Evolutionary conservation across 1,140 invertebrate genomes (phyloP).

Genomic region (Muscidifurax raptorellus): DNA sequence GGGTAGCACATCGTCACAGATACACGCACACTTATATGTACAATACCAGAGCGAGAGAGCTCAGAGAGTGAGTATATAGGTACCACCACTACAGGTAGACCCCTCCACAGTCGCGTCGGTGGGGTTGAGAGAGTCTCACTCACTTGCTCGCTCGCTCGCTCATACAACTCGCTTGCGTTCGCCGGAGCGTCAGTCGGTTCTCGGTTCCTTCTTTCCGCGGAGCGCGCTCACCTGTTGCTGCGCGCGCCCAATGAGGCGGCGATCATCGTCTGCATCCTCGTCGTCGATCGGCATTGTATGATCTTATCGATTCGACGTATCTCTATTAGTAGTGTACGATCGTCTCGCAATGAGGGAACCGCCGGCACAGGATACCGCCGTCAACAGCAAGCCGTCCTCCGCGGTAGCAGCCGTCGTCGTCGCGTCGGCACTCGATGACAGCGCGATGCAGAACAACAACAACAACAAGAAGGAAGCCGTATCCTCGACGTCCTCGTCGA

Average conservation of each 20-base stretch:
- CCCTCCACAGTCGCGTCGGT: background rate
- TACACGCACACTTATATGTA: background rate
- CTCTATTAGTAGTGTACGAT: too few relatives aligned
- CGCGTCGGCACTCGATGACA: background rate
- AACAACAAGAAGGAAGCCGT: background rate
- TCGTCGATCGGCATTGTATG: too few relatives aligned
- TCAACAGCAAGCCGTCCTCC: background rate
- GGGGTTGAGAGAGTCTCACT: background rate
- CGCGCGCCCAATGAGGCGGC: constrained; percentile 32
- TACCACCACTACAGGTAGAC: constrained; percentile 33
- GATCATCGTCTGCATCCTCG: too few relatives aligned
- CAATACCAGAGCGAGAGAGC: too few relatives aligned
- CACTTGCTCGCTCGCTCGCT: background rate
- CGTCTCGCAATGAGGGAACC: background rate
- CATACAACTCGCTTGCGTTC: background rate
- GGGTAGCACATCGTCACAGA: background rate
- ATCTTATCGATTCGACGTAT: too few relatives aligned
- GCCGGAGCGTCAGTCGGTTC: background rate
- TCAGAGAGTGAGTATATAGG: background rate
- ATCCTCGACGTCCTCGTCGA: background rate
- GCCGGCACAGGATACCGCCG: background rate
- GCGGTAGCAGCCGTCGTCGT: background rate
- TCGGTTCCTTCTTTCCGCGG: constrained; percentile 10
- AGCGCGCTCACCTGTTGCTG: constrained; percentile 51
- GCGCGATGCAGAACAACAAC: background rate